Evolutionary conservation across 2,888 invertebrate species (phyloP), one percentile per base, ranked within the genome.

Genomic region (Cremastobaeus sp.): DNA sequence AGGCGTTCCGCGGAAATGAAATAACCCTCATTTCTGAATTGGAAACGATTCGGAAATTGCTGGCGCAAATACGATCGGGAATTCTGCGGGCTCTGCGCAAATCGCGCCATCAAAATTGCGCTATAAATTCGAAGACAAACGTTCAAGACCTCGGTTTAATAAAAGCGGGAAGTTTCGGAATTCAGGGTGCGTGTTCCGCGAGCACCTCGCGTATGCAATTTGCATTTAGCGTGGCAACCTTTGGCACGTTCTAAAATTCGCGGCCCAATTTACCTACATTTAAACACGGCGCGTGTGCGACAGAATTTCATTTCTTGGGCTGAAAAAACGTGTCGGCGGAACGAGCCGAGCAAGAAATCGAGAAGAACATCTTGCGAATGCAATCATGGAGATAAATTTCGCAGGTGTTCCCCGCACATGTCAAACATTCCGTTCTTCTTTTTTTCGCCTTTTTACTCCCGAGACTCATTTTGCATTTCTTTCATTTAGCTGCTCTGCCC

Each of bases 211-310:
- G 41, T 32, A 15, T 34, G 39, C 32, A 35, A 68, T 68, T 68
- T 69, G 50, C 69, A 60, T 69, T 48, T 32, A 50, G 59, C 59
- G 57, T 59, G 35, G 5, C 54, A 62, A 62, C 70, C 70, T 70
- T 69, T 70, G 34, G 32, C 48, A 62, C 8, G 47, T 30, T 35
- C 20, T 55, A 55, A 68, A 70, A 62, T 52, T 70, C 34, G 41
- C 39, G 39, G 39, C 48, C 25, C 47, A 37, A 55, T 54, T 69
- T 70, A 60, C 62, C 54, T 62, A 62, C 62, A 55, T 54, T 69
- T 47, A 52, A 66, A 60, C 55, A 66, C 66, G 65, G 65, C 43
- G 41, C 41, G 41, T 39, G 55, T 54, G 55, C 66, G 50, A 68
- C 62, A 30, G 52, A n/a, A 32, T 48, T 48, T 48, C 18, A 32